phyloP scores from a whole-genome alignment of 2,888 invertebrate species.

The Aspidapion aeneum region DNA sequence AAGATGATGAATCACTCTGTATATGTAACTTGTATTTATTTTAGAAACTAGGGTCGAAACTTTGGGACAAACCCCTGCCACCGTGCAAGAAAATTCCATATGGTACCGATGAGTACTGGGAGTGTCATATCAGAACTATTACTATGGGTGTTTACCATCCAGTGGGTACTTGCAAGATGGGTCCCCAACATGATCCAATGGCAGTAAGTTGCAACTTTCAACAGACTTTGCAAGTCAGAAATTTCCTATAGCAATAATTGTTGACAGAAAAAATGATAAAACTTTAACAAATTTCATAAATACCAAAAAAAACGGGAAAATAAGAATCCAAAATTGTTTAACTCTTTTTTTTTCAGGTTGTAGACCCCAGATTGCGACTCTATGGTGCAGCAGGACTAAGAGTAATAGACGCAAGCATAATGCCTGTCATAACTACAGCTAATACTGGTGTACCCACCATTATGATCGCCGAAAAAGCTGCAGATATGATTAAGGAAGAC shows the following conservation, averaged over 20 bases:
- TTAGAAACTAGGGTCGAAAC: conserved; percentile 43
- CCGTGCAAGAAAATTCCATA: conserved; percentile 48
- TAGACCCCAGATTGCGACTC: background rate
- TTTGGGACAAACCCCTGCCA: conserved; percentile 42
- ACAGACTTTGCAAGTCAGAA: no score
- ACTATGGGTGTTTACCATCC: conserved; percentile 33
- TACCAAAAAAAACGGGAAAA: no score
- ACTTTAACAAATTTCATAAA: no score
- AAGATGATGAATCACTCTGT: background rate
- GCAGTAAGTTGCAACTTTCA: no score
- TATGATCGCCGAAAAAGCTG: background rate
- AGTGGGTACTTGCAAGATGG: conserved; percentile 66
- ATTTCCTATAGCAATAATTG: no score
- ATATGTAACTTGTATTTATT: conserved; percentile 40
- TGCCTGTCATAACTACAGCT: background rate
- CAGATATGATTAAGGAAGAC: conserved; percentile 1
- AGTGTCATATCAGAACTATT: conserved; percentile 49
- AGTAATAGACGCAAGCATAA: conserved; percentile 1
- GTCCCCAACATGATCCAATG: conserved; percentile 54
- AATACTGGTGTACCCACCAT: background rate
- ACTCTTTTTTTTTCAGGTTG: background rate
- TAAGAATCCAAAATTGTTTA: no score
- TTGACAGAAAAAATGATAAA: no score
- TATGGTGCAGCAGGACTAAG: conserved; percentile 1
- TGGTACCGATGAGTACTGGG: conserved; percentile 62